phyloP scores from a whole-genome alignment of 2,113 vertebrate genomes.

The Bufo bufo region DNA sequence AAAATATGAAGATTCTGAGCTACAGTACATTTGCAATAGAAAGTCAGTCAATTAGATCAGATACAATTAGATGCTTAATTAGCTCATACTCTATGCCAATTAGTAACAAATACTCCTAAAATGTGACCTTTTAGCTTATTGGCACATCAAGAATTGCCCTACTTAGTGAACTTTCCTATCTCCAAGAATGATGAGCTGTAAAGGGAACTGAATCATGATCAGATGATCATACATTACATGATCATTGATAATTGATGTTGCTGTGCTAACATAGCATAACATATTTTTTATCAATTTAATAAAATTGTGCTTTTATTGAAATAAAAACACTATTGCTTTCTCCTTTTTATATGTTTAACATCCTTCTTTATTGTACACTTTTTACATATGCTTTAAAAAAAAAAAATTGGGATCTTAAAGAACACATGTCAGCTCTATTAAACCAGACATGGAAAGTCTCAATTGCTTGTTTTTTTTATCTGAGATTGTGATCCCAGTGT shows the following conservation, averaged over 20 bases:
- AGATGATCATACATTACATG: not conserved
- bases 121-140: constrained; percentile 2
- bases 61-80: not conserved
- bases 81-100: not conserved
- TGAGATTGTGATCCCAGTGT: too few relatives aligned
- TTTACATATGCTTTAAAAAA: not conserved
- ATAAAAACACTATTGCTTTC: not conserved
- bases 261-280: not conserved
- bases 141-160: not conserved
- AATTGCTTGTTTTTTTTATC: too few relatives aligned
- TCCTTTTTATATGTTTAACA: not conserved
- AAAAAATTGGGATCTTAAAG: too few relatives aligned
- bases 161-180: not conserved
- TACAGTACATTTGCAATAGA: not conserved
- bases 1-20: not conserved
- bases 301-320: not conserved
- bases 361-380: not conserved
- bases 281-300: not conserved
- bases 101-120: constrained; percentile 17
- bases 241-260: not conserved
- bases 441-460: too few relatives aligned
- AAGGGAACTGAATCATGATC: not conserved
- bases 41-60: not conserved
- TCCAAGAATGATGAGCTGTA: not conserved
- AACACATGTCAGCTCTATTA: too few relatives aligned